A percentile compares a stretch with the other conserved stretches of the same genome.
phyloP scores from a whole-genome alignment of 2,113 vertebrate species.

The Phycodurus eques region DNA sequence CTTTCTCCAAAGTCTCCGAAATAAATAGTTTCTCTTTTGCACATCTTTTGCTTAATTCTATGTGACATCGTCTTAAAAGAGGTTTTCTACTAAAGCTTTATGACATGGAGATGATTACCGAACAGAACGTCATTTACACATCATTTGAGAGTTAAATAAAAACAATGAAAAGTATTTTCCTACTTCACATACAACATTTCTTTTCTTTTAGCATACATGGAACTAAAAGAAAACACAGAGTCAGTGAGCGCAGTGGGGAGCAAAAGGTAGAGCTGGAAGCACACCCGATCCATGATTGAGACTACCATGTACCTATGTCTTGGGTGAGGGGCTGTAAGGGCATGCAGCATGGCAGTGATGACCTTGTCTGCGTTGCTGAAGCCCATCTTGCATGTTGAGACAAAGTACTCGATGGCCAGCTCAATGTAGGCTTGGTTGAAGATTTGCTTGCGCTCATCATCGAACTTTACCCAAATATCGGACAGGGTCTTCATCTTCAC shows the following conservation, averaged over 20 bases:
- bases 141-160: no score
- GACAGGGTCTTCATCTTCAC: constrained; percentile 44
- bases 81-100: no score
- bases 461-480: constrained; percentile 74
- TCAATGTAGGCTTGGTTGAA: constrained; percentile 71
- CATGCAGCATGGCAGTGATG: constrained; percentile 73
- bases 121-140: not conserved
- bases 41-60: no score
- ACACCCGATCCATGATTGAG: constrained; percentile 28
- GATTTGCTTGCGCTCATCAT: constrained; percentile 51
- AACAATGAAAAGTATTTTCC: not conserved
- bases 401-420: constrained; percentile 64
- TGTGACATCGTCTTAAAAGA: no score
- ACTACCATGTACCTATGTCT: constrained; percentile 70
- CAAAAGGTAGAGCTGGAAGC: constrained; percentile 49
- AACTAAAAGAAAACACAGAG: constrained; percentile 47
- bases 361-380: constrained; percentile 57
- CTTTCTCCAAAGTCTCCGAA: no score
- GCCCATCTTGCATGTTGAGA: constrained; percentile 51
- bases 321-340: constrained; percentile 62
- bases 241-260: constrained; percentile 51
- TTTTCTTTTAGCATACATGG: constrained; percentile 47
- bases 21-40: no score
- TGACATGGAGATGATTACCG: not conserved
- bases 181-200: constrained; percentile 49